These are phyloP conservation scores for Thalpophila matura DNA, from an alignment of 2,888 invertebrate species.

Conservation along the genomic window DNA sequence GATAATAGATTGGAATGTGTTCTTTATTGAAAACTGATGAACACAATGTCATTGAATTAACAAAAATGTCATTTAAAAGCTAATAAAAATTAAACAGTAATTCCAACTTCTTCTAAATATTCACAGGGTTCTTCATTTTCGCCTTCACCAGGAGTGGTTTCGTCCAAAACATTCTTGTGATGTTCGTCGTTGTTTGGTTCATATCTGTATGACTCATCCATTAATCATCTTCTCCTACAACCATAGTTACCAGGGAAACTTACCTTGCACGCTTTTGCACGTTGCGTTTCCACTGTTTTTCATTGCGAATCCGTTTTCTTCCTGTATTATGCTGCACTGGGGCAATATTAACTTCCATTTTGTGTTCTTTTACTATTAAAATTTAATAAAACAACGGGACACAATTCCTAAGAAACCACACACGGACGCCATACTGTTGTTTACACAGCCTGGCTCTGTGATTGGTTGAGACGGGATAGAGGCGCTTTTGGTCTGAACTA, in stretches of 20 bases:
- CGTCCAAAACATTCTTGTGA: slow-evolving; percentile 40
- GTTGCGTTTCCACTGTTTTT: slow-evolving; percentile 45
- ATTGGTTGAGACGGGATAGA: slow-evolving; percentile 36
- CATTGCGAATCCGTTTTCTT: slow-evolving; percentile 44
- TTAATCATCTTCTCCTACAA: slow-evolving; percentile 20
- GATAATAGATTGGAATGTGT: slow-evolving; percentile 13
- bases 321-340: slow-evolving; percentile 36
- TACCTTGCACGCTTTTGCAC: slow-evolving; percentile 40
- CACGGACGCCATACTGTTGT: too few relatives aligned
- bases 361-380: too few relatives aligned
- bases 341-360: too few relatives aligned
- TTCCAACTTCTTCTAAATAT: slow-evolving; percentile 52
- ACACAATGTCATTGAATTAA: slow-evolving; percentile 13
- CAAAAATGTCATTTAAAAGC: slow-evolving; percentile 26
- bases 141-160: slow-evolving; percentile 32
- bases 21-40: slow-evolving; percentile 14
- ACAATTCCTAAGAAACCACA: too few relatives aligned
- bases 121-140: slow-evolving; percentile 56
- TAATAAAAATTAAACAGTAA: slow-evolving; percentile 15
- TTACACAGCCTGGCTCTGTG: too few relatives aligned
- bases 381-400: too few relatives aligned
- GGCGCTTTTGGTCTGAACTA: slow-evolving; percentile 34
- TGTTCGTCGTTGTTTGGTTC: slow-evolving; percentile 17
- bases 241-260: slow-evolving; percentile 29
- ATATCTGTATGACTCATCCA: slow-evolving; percentile 15